Percentiles rank a stretch among this genome's conserved stretches.
phyloP scores from a whole-genome alignment of 2,888 invertebrate species.

The Cephus sareptanus region DNA sequence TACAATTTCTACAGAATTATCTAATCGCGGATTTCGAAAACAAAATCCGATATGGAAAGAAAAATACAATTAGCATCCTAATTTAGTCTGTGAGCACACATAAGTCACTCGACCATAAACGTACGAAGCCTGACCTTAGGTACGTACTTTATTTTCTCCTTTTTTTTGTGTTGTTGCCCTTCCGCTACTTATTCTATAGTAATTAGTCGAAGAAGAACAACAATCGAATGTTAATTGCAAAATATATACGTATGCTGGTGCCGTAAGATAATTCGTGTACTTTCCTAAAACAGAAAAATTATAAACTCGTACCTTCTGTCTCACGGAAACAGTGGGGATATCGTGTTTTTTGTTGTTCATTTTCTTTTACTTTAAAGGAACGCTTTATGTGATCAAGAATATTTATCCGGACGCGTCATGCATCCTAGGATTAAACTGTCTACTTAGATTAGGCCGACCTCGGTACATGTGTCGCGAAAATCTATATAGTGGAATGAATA shows the following conservation, averaged over 20 bases:
- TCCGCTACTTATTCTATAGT: background rate
- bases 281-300: slow-evolving; percentile 23
- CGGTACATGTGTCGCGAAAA: background rate
- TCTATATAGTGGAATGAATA: background rate
- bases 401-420: background rate
- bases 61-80: background rate
- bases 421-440: background rate
- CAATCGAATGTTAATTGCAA: background rate
- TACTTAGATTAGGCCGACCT: background rate
- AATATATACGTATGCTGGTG: background rate
- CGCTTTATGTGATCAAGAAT: background rate
- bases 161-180: background rate
- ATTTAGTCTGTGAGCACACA: background rate
- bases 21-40: background rate
- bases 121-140: background rate
- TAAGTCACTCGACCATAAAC: background rate
- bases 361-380: background rate
- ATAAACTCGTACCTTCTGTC: slow-evolving; percentile 3
- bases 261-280: background rate
- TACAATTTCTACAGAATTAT: background rate
- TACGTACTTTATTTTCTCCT: background rate
- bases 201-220: background rate
- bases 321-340: slow-evolving; percentile 13
- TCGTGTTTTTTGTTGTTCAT: background rate
- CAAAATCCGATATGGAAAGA: background rate